A percentile compares a stretch with the other conserved stretches of the same genome.
Evolutionary conservation across 2,888 invertebrate genomes (phyloP).

Genomic region (Habrosyne pyritoides): DNA sequence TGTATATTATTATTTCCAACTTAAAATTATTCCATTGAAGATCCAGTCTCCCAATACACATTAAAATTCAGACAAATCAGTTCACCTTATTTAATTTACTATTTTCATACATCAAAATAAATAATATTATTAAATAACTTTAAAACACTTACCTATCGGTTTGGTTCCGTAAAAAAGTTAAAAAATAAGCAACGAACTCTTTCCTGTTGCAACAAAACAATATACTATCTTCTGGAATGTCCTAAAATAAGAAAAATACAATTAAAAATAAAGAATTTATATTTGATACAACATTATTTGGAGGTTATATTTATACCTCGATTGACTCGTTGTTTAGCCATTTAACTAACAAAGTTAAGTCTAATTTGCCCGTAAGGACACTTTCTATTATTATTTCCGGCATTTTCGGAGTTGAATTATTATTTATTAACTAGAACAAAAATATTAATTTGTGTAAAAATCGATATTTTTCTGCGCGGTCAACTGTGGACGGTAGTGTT

Average conservation of each 20-base stretch:
- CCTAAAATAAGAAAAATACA: slow-evolving; percentile 53
- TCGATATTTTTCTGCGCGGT: slow-evolving; percentile 52
- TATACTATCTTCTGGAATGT: slow-evolving; percentile 63
- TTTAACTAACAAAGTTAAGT: slow-evolving; percentile 58
- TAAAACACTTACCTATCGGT: slow-evolving; percentile 80
- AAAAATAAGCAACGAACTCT: slow-evolving; percentile 84
- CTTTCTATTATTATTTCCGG: slow-evolving; percentile 76
- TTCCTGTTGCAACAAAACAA: slow-evolving; percentile 64
- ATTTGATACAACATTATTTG: slow-evolving; percentile 24
- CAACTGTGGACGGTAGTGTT: too few relatives aligned
- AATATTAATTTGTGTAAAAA: slow-evolving; percentile 36
- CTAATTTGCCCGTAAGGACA: slow-evolving; percentile 70
- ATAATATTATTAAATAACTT: too few relatives aligned
- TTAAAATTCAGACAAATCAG: too few relatives aligned
- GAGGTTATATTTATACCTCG: slow-evolving; percentile 70
- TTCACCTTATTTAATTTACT: too few relatives aligned
- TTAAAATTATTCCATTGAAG: too few relatives aligned
- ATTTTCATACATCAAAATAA: too few relatives aligned
- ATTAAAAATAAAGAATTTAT: slow-evolving; percentile 24
- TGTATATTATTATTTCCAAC: too few relatives aligned
- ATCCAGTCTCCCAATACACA: too few relatives aligned
- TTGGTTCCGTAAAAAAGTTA: slow-evolving; percentile 81
- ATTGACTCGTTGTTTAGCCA: slow-evolving; percentile 72
- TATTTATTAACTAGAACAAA: slow-evolving; percentile 17
- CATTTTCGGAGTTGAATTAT: slow-evolving; percentile 51